phyloP scores from a whole-genome alignment of 1,140 invertebrate genomes.

The Heliconius himera region DNA sequence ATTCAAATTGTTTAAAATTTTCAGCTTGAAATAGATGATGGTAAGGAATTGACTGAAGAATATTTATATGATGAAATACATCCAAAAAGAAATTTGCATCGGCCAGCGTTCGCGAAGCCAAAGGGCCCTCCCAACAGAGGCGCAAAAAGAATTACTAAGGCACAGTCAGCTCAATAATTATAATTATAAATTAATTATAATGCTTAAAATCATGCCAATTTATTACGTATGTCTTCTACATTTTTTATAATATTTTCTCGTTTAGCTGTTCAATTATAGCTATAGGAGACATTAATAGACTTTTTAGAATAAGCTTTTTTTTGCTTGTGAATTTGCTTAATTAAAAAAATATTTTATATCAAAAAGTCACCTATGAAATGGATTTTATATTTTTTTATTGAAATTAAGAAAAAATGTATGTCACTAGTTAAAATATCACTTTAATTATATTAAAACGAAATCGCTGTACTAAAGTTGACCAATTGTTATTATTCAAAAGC shows the following conservation, averaged over 20 bases:
- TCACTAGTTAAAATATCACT: constrained; percentile 38
- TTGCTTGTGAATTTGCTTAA: too few species aligned
- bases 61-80: constrained; percentile 96
- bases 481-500: constrained; percentile 24
- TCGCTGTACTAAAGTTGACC: constrained; percentile 17
- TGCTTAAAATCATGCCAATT: constrained; percentile 8
- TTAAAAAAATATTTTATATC: background rate
- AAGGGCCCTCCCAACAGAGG: constrained; percentile 96
- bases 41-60: constrained; percentile 93
- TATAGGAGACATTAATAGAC: background rate
- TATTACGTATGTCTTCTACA: constrained; percentile 3
- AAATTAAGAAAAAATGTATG: background rate
- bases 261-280: background rate
- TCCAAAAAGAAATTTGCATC: constrained; percentile 94
- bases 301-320: too few species aligned
- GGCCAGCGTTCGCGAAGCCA: constrained; percentile 96
- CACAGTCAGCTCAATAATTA: constrained; percentile 71
- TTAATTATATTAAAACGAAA: constrained; percentile 15
- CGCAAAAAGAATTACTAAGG: constrained; percentile 93
- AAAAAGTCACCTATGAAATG: background rate
- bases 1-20: constrained; percentile 41
- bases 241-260: background rate
- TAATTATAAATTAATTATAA: background rate
- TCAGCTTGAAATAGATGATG: constrained; percentile 96
- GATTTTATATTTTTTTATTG: constrained; percentile 8